Evolutionary conservation across 1,140 invertebrate species (phyloP).

Genomic region (Drosophila tani): DNA sequence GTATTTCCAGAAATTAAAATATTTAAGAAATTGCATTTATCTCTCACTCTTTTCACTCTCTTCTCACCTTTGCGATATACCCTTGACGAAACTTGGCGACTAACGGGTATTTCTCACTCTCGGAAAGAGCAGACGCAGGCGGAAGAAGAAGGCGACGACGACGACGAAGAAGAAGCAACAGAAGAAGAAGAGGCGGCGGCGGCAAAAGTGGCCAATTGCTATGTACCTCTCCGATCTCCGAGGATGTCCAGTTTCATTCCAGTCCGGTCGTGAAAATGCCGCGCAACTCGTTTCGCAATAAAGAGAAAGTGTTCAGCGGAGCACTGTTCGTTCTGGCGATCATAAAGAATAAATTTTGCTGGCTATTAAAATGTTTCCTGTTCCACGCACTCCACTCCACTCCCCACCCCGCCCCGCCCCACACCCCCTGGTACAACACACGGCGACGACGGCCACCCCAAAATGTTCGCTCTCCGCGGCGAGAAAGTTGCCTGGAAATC

Average conservation of each 20-base stretch:
- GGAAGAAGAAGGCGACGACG: conserved; percentile 57
- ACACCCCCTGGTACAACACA: background rate
- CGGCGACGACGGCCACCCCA: background rate
- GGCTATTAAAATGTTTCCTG: conserved; percentile 77
- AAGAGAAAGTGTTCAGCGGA: conserved; percentile 78
- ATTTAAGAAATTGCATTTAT: too few relatives aligned
- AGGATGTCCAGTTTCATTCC: conserved; percentile 58
- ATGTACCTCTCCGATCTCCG: conserved; percentile 10
- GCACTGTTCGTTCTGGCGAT: conserved; percentile 72
- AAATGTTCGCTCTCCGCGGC: conserved; percentile 43
- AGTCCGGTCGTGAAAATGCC: conserved; percentile 72
- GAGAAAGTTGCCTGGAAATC: conserved; percentile 58
- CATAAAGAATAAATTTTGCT: conserved; percentile 82
- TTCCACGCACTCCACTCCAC: conserved; percentile 55
- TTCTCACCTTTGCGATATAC: background rate
- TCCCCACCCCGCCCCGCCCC: background rate
- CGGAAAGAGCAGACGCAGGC: conserved; percentile 55
- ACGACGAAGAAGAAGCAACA: background rate
- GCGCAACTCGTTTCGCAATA: conserved; percentile 83
- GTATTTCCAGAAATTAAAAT: too few relatives aligned
- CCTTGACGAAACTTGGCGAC: background rate
- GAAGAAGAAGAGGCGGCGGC: conserved; percentile 9
- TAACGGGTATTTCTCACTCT: conserved; percentile 3
- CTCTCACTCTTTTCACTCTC: too few relatives aligned
- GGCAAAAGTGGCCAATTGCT: conserved; percentile 8